A percentile compares a stretch with the other conserved stretches of the same genome.
phyloP scores from a whole-genome alignment of 92 coral and sea anemone genomes.

The Siderastrea siderea region DNA sequence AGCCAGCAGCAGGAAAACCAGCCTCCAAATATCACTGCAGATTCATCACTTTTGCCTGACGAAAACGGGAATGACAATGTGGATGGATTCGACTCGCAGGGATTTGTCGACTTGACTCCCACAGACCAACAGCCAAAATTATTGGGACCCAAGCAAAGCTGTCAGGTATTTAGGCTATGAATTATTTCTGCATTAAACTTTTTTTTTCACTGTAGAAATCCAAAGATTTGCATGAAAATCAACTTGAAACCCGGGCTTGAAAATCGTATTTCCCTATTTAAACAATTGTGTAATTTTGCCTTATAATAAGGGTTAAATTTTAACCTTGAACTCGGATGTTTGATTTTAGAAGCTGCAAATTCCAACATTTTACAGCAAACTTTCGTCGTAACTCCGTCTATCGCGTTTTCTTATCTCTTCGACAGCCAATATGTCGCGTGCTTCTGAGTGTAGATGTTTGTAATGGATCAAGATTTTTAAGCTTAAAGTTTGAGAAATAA shows the following conservation, averaged over 20 bases:
- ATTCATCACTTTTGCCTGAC: conserved; percentile 10
- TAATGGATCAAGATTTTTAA: no score
- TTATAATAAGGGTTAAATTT: no score
- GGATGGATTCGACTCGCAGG: conserved; percentile 86
- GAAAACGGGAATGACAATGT: conserved; percentile 3
- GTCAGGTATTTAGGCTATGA: conserved; percentile 62
- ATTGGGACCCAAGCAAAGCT: conserved; percentile 83
- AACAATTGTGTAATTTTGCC: no score
- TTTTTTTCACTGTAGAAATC: neutral
- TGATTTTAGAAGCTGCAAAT: no score
- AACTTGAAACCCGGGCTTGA: no score
- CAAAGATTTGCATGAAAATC: neutral
- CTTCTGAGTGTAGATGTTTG: no score
- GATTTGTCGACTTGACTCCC: conserved; percentile 83
- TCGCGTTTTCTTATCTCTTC: no score
- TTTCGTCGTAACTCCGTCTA: no score
- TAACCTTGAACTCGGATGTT: no score
- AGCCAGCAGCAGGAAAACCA: conserved; percentile 15
- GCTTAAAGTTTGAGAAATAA: no score
- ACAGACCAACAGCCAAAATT: conserved; percentile 68
- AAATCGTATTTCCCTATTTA: neutral
- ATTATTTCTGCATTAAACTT: neutral
- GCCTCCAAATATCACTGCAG: neutral
- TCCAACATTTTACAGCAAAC: no score
- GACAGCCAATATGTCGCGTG: no score